Evolutionary conservation across 2,113 vertebrate genomes (phyloP), one percentile per base, ranked within the genome.

Genomic region (Dinomys branickii): DNA sequence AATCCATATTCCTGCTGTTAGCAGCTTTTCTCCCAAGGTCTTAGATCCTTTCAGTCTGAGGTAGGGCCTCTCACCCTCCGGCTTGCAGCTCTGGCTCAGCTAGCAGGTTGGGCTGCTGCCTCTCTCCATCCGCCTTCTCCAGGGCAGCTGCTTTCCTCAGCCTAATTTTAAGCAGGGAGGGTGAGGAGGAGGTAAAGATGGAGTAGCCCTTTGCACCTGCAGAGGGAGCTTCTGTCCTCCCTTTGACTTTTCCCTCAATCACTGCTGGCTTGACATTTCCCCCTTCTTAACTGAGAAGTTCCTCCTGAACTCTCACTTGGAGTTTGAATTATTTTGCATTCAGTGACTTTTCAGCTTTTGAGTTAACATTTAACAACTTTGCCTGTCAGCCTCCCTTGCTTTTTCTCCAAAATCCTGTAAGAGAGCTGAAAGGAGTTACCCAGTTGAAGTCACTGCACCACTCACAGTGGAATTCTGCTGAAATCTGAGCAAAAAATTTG

Each of bases 261-360:
- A 92, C 69, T 88, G 85, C 73, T 47, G 28, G 65, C 41, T 91
- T 96, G 95, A 91, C 94, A 90, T 69, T 85, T 87, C 16, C 2
- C 87, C 61, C 69, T 86, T 35, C 1, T 92, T 94, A n/a, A n/a
- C 52, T 44, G 75, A 94, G 87, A 73, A 93, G 90, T 94, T 94
- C 90, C 35, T 94, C 90, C 69, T 81, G 92, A 96, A 78, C 88
- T 82, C 95, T 96, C 87, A 80, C 71, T 96, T 89, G 41, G 90
- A 90, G 92, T 90, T 90, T 88, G 90, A 96, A 85, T 97, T 94
- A 91, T 85, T 97, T 97, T 93, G 67, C 94, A 96, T 93, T 90
- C 95, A 92, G 61, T 88, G 93, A 96, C 94, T 98, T 97, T 98
- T 95, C 94, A 96, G 95, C 85, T 97, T 97, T 95, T 96, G 81